Evolutionary conservation across 1,140 invertebrate species (phyloP).

Genomic region (Antheraea mylitta): DNA sequence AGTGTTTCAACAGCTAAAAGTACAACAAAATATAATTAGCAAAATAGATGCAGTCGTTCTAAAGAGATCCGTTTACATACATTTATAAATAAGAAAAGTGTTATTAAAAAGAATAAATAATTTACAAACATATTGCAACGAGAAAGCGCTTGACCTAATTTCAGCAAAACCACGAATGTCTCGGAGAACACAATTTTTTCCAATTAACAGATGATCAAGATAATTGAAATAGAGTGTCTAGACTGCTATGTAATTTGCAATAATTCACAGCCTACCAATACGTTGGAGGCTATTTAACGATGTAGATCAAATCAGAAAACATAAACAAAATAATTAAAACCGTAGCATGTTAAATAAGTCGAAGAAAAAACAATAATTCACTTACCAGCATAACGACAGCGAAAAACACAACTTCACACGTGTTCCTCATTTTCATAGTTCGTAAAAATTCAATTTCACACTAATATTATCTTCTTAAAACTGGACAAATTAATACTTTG

Average conservation of each 20-base stretch:
- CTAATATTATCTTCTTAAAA: slow-evolving; percentile 43
- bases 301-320: neutral
- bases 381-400: slow-evolving; percentile 37
- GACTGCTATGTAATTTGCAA: slow-evolving; percentile 47
- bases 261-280: slow-evolving; percentile 33
- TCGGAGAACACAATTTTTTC: slow-evolving; percentile 46
- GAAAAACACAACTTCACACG: slow-evolving; percentile 23
- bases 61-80: too few relatives aligned
- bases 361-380: slow-evolving; percentile 7
- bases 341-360: neutral
- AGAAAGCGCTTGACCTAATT: slow-evolving; percentile 41
- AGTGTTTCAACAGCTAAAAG: too few relatives aligned
- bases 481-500: slow-evolving; percentile 49
- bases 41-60: too few relatives aligned
- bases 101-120: neutral
- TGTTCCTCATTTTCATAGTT: slow-evolving; percentile 41
- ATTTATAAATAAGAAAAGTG: neutral
- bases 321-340: neutral
- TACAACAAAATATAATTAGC: too few relatives aligned
- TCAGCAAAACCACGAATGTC: slow-evolving; percentile 38
- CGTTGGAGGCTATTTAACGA: neutral
- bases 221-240: slow-evolving; percentile 60
- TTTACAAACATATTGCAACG: neutral
- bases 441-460: slow-evolving; percentile 11
- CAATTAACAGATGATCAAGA: slow-evolving; percentile 41